phyloP scores from a whole-genome alignment of 64 coral and sea anemone species.

The Astreopora myriophthalma region DNA sequence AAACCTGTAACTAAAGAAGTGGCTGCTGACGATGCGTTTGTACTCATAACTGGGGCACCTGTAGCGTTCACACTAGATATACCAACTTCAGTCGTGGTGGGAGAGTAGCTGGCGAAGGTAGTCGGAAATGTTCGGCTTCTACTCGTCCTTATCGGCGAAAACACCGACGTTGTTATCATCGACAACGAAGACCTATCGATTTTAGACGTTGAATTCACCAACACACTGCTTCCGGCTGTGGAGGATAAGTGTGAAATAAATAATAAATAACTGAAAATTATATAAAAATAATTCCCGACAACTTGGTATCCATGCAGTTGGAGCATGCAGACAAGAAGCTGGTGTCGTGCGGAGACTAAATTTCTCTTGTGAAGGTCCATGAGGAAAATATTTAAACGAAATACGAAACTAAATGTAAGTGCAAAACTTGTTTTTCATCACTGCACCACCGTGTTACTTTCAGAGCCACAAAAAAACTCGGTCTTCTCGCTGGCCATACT shows the following conservation, averaged over 20 bases:
- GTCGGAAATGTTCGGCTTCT: background rate
- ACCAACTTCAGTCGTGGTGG: background rate
- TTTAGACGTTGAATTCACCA: slow-evolving; percentile 31
- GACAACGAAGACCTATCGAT: slow-evolving; percentile 4
- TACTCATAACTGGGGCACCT: background rate
- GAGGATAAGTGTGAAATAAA: slow-evolving; percentile 32
- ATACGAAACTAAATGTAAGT: background rate
- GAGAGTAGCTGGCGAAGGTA: background rate
- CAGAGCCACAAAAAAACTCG: too few relatives aligned
- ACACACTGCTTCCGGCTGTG: slow-evolving; percentile 31
- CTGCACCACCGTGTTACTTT: background rate
- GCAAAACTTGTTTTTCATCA: background rate
- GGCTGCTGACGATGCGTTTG: background rate
- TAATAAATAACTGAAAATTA: background rate
- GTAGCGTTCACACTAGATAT: background rate
- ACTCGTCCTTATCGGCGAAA: background rate
- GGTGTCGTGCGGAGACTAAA: background rate
- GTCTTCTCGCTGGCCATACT: too few relatives aligned
- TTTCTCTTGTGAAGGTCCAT: background rate
- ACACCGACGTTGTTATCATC: background rate
- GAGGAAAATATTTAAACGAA: background rate
- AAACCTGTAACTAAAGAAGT: background rate
- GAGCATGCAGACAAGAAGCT: slow-evolving; percentile 3
- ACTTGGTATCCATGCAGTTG: background rate
- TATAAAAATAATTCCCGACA: background rate